Conservation (phyloP, 2,797 vertebrate species). For the Molossus alvarezi region DNA sequence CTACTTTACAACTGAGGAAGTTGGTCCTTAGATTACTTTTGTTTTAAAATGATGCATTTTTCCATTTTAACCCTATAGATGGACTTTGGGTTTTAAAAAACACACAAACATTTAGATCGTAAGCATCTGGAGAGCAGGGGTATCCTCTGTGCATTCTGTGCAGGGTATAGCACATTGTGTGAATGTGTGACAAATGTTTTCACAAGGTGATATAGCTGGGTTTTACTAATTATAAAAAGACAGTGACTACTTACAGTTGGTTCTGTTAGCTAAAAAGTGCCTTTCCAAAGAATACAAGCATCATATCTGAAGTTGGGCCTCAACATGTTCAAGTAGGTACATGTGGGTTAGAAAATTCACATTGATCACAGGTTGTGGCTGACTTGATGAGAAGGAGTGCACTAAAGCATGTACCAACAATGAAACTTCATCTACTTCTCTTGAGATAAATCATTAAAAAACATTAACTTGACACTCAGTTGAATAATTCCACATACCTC, state of each 20-base stretch:
- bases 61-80: background rate
- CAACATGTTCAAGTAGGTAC: background rate
- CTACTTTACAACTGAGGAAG: background rate
- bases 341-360: background rate
- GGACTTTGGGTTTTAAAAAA: background rate
- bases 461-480: background rate
- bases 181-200: background rate
- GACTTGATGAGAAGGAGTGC: background rate
- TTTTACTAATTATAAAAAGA: conserved; percentile 14
- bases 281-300: background rate
- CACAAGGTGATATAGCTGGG: background rate
- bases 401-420: background rate
- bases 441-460: conserved; percentile 60
- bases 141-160: background rate
- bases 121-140: background rate
- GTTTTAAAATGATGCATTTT: background rate
- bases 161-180: background rate
- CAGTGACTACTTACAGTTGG: background rate
- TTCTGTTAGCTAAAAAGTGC: conserved; percentile 25
- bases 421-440: background rate
- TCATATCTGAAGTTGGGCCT: background rate
- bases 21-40: background rate
- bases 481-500: background rate
- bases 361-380: background rate
- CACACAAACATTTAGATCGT: background rate